Conservation (phyloP, 2,797 vertebrate genomes). For the Diplodus sargus region DNA sequence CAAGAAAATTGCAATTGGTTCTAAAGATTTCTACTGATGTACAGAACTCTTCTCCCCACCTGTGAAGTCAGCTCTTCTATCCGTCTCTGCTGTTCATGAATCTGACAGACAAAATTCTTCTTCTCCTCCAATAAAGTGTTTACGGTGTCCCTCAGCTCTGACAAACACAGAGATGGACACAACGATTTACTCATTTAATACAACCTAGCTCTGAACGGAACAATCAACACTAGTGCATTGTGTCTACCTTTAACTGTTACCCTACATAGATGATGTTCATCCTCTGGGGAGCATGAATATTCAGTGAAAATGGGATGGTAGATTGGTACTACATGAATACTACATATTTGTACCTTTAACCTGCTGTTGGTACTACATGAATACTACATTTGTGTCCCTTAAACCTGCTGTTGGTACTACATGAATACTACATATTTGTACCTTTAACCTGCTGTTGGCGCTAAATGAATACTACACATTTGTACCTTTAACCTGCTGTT, state of each 20-base stretch:
- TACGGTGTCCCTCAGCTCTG: conserved; percentile 85
- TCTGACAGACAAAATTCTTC: conserved; percentile 83
- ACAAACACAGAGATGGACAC: background rate
- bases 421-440: background rate
- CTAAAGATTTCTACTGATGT: no score
- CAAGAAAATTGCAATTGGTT: no score
- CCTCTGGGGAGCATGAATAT: background rate
- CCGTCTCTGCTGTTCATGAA: conserved; percentile 83
- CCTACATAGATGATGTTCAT: background rate
- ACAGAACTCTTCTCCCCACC: conserved; percentile 65
- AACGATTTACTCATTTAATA: background rate
- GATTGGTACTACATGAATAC: background rate
- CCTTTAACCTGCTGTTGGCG: background rate
- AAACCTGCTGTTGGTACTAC: conserved; percentile 9
- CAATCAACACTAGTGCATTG: background rate
- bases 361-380: conserved; percentile 18
- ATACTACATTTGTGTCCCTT: no score
- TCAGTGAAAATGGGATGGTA: no score
- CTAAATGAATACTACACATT: background rate
- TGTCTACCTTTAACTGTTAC: background rate
- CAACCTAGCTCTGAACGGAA: no score
- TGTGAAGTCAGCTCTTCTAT: conserved; percentile 81
- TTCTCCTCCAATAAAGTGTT: conserved; percentile 85
- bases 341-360: background rate
- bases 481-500: background rate